These are phyloP conservation scores for Python bivittatus DNA, from an alignment of 2,113 vertebrate species.

Conservation along the genomic window DNA sequence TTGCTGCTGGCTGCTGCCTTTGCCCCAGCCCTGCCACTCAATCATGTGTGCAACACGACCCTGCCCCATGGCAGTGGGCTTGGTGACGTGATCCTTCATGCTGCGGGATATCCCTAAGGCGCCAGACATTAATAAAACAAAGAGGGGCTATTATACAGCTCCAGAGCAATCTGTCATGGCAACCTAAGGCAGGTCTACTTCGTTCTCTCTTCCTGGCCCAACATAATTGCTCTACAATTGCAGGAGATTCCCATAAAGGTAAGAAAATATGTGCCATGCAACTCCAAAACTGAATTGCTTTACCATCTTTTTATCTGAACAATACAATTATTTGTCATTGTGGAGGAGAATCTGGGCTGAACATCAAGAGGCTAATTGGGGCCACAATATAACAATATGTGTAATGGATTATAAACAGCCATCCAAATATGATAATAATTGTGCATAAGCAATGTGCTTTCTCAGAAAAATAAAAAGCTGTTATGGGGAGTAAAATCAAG, in stretches of 20 bases:
- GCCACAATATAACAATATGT: not conserved
- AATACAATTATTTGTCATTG: not conserved
- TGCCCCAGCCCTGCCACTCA: constrained; percentile 97
- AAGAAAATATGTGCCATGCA: not conserved
- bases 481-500: not conserved
- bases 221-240: not conserved
- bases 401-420: not conserved
- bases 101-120: constrained; percentile 86
- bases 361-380: not conserved
- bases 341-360: not conserved
- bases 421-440: not conserved
- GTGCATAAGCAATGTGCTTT: not conserved
- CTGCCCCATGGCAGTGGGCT: constrained; percentile 94
- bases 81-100: constrained; percentile 98
- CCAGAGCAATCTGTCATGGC: not conserved
- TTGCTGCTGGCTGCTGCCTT: constrained; percentile 79
- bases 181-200: not conserved
- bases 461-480: not conserved
- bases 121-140: constrained; percentile 65
- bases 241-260: not conserved
- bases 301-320: not conserved
- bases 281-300: not conserved
- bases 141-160: constrained; percentile 59
- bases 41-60: constrained; percentile 98
- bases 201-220: not conserved